Base-by-base conservation (phyloP, 2,888 invertebrate genomes). In the Sisyra terminalis region DNA sequence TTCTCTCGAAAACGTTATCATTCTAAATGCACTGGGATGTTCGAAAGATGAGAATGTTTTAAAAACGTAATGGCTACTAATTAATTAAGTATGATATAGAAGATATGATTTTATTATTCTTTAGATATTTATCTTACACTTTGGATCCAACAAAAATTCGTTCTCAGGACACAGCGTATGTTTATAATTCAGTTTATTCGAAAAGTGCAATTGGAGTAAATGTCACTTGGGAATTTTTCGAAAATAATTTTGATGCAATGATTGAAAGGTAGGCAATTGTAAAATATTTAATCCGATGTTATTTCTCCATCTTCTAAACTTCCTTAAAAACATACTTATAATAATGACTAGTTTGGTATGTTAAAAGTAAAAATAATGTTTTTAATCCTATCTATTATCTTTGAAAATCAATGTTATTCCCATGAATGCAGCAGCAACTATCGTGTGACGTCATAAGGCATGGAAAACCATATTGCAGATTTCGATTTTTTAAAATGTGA, bases 1-100 rank as follows among this genome's bases (percentile, higher is more conserved):
- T 1, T 77, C 79, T 32, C 71, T 77, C 1, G 86, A 87, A 58
- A 73, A 79, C 56, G 68, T 71, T 3, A 57, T 70, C 7, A 65
- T 88, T 1, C 65, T 87, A 15, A 60, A 58, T 40, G 70, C 74
- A 2, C 61, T 90, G 42, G 80, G 80, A 1, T 86, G 87, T 53
- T 73, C 79, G 1, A 64, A 60, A 43, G 55, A 75, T 42, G 50
- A 58, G 1, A 56, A 56, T 29, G 62, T 78, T 15, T 63, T 86
- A 3, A 56, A 61, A 14, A 58, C 64, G 75, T 78, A 59, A 62
- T 62, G 7, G 3, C 7, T 5, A 5, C 24, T 24, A 24, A 24
- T 24, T 24, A 24, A 24, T 24, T 24, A 24, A 24, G 7, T n/a
- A n/a, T n/a, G n/a, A 31, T 31, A 34, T 34, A 34, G 6, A 34